Percentiles rank a stretch among this genome's conserved stretches.
Evolutionary conservation across 2,888 invertebrate genomes (phyloP).

Genomic region (Automeris io): DNA sequence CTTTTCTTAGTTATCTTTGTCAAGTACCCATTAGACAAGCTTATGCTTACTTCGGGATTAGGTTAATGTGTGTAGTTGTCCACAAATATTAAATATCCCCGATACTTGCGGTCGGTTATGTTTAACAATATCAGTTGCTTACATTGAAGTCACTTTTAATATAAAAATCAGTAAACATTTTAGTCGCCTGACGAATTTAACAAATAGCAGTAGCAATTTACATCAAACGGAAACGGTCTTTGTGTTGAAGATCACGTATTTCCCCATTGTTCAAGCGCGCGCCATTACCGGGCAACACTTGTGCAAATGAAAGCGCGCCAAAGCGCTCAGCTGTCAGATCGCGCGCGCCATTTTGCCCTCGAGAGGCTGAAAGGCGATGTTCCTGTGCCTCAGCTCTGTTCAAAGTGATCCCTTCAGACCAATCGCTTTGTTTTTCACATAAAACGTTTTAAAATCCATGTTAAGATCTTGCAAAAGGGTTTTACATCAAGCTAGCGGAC

Average conservation of each 20-base stretch:
- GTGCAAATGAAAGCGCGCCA: constrained; percentile 49
- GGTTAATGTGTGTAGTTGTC: no score
- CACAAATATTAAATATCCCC: no score
- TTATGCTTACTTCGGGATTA: no score
- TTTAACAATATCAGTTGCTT: no score
- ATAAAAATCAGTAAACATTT: no score
- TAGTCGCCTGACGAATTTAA: background rate
- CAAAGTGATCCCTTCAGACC: constrained; percentile 29
- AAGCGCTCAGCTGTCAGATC: constrained; percentile 55
- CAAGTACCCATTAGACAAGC: no score
- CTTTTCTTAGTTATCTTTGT: no score
- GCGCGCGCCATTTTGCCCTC: constrained; percentile 57
- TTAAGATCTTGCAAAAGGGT: constrained; percentile 1
- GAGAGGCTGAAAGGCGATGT: constrained; percentile 32
- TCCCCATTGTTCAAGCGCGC: constrained; percentile 60
- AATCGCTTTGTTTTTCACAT: constrained; percentile 21
- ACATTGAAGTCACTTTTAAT: no score
- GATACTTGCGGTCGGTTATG: no score
- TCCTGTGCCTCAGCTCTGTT: constrained; percentile 24
- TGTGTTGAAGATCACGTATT: constrained; percentile 51
- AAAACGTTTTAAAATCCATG: constrained; percentile 10
- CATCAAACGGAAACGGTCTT: constrained; percentile 64
- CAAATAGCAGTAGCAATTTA: constrained; percentile 43
- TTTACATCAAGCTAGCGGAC: no score
- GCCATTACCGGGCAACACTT: constrained; percentile 67